Evolutionary conservation across 2,888 invertebrate genomes (phyloP).

Genomic region (Nesidiocoris tenuis): DNA sequence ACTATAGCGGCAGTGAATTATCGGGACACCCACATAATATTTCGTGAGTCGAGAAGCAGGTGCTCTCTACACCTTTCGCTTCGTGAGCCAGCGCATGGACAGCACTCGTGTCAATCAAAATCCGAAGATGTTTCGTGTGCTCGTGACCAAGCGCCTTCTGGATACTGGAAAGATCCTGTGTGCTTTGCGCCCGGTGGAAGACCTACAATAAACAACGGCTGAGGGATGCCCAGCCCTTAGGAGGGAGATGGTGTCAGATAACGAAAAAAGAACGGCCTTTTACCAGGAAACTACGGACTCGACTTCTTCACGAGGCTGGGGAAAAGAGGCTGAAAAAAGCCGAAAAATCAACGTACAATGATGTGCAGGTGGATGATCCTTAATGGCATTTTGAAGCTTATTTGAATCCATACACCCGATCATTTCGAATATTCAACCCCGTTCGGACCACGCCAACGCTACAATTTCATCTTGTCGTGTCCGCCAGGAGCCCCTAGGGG

Average conservation of each 20-base stretch:
- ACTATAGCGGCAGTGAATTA: too few relatives aligned
- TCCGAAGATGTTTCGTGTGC: not conserved
- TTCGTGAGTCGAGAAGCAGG: not conserved
- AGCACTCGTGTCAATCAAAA: not conserved
- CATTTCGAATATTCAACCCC: slow-evolving; percentile 34
- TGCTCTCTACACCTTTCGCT: not conserved
- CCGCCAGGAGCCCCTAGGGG: slow-evolving; percentile 18
- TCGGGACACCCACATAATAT: not conserved
- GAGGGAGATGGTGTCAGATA: slow-evolving; percentile 26
- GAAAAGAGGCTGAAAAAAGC: not conserved
- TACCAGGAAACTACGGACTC: not conserved
- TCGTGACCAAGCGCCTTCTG: not conserved
- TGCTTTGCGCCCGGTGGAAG: not conserved
- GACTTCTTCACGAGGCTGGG: not conserved
- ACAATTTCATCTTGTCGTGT: slow-evolving; percentile 38
- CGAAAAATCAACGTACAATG: not conserved
- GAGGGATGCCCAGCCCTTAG: slow-evolving; percentile 7
- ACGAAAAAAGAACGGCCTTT: not conserved
- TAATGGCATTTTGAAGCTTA: slow-evolving; percentile 36
- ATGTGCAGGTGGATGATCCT: slow-evolving; percentile 35
- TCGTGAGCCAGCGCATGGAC: not conserved
- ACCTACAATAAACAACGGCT: not conserved
- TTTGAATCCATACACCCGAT: slow-evolving; percentile 42
- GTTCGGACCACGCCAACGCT: slow-evolving; percentile 16
- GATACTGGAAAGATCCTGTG: not conserved